These are phyloP conservation scores for Steinernema feltiae DNA, from an alignment of 1,140 invertebrate genomes.

Conservation along the genomic window DNA sequence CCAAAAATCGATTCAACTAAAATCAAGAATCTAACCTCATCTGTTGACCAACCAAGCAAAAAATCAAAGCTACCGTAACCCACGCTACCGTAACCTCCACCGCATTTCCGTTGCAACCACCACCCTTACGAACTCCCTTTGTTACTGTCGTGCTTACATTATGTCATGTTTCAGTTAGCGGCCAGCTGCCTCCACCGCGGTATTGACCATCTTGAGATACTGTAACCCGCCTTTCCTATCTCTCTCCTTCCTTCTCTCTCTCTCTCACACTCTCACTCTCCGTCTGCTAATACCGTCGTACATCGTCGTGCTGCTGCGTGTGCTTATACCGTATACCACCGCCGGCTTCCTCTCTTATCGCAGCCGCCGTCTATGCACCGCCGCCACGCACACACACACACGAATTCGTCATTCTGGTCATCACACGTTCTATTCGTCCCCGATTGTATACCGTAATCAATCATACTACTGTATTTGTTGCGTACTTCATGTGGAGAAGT, in stretches of 20 bases:
- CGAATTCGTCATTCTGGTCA: too few species aligned
- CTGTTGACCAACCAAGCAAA: too few species aligned
- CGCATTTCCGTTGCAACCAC: background rate
- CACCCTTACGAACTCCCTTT: background rate
- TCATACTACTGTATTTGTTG: too few species aligned
- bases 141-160: background rate
- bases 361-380: too few species aligned
- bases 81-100: background rate
- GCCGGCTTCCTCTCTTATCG: background rate
- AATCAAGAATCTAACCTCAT: too few species aligned
- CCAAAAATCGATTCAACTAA: background rate
- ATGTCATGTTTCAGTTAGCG: conserved; percentile 12
- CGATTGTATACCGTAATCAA: background rate
- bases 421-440: background rate
- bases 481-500: too few species aligned
- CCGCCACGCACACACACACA: background rate
- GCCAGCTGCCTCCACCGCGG: conserved; percentile 10
- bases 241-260: background rate
- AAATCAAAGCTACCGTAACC: background rate
- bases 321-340: background rate
- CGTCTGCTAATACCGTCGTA: background rate
- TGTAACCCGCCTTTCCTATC: background rate
- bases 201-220: background rate
- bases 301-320: background rate
- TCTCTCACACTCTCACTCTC: background rate